Evolutionary conservation across 2,113 vertebrate species (phyloP).

Genomic region (Potamarius usumacintae): DNA sequence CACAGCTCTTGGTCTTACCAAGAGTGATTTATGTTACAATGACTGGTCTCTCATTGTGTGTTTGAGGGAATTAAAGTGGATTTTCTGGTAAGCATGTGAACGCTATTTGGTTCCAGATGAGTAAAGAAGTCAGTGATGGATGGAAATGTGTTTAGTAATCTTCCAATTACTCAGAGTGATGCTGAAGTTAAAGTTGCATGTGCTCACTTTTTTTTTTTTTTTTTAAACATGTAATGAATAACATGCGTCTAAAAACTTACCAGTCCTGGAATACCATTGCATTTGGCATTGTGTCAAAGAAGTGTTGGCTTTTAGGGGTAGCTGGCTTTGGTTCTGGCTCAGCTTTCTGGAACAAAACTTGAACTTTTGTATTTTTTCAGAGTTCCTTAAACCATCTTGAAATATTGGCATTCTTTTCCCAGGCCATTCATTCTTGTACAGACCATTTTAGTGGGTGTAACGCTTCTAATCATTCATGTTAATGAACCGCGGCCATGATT

Average conservation of each 20-base stretch:
- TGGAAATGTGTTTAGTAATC: neutral
- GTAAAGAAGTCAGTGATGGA: neutral
- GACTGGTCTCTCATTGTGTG: neutral
- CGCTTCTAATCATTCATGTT: conserved; percentile 14
- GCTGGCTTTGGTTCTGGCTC: conserved; percentile 10
- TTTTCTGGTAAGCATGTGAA: neutral
- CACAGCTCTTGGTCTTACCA: neutral
- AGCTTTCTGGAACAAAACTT: neutral
- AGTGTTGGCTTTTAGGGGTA: neutral
- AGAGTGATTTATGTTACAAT: neutral
- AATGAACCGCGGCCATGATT: conserved; percentile 25
- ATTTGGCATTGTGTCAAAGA: conserved; percentile 13
- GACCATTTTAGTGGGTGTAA: conserved; percentile 30
- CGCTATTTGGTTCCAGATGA: neutral
- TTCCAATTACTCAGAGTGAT: neutral
- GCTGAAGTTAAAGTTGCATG: neutral
- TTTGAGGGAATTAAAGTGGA: neutral
- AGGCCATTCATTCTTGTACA: neutral
- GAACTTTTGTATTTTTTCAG: neutral
- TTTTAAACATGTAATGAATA: neutral
- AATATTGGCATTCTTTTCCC: neutral
- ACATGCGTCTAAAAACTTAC: neutral
- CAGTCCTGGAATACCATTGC: neutral
- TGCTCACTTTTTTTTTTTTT: neutral
- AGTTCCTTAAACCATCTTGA: neutral